These are phyloP conservation scores for Philereme vetulata DNA, from an alignment of 2,888 invertebrate species.

Conservation along the genomic window DNA sequence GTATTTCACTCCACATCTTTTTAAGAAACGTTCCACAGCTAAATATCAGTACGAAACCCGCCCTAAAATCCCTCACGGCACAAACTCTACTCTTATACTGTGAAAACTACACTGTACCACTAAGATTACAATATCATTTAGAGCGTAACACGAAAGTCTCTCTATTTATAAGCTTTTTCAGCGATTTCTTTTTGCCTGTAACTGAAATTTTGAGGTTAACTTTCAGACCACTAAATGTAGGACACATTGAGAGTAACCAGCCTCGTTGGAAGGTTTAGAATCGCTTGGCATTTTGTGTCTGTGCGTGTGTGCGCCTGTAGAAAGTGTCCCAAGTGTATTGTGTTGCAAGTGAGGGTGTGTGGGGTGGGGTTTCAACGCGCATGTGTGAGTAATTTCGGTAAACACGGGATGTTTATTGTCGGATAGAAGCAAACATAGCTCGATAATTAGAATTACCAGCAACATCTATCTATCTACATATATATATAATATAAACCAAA, in stretches of 20 bases:
- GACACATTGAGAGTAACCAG: conserved; percentile 64
- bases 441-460: conserved; percentile 2
- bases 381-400: conserved; percentile 55
- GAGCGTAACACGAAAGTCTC: conserved; percentile 26
- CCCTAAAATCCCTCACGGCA: conserved; percentile 20
- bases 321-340: conserved; percentile 49
- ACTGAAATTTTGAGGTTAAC: conserved; percentile 78
- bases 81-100: conserved; percentile 3
- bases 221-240: conserved; percentile 74
- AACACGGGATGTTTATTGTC: conserved; percentile 47
- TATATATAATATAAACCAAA: no score
- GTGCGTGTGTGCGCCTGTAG: conserved; percentile 58
- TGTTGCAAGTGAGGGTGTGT: conserved; percentile 40
- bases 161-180: conserved; percentile 44
- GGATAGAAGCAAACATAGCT: conserved; percentile 31
- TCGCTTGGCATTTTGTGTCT: conserved; percentile 51
- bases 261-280: conserved; percentile 60
- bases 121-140: conserved; percentile 10
- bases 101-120: conserved; percentile 5
- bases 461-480: no score
- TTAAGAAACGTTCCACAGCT: conserved; percentile 25
- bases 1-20: conserved; percentile 35
- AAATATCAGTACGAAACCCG: conserved; percentile 32
- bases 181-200: conserved; percentile 58
- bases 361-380: conserved; percentile 47